These are phyloP conservation scores for Calycopis cecrops DNA, from an alignment of 1,140 invertebrate genomes.

Conservation along the genomic window DNA sequence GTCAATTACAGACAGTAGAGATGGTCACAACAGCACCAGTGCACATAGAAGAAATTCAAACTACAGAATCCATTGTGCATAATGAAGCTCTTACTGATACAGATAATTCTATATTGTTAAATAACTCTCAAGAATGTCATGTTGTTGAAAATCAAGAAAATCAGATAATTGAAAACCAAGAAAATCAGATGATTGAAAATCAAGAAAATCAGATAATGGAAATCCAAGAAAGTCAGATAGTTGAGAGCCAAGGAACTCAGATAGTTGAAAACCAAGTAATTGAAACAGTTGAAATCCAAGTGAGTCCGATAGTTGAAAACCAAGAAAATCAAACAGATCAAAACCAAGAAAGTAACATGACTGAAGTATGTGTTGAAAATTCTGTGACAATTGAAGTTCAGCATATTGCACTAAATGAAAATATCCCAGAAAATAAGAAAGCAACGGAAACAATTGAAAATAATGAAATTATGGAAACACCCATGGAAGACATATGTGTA, in stretches of 20 bases:
- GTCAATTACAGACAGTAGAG: too few relatives aligned
- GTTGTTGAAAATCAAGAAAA: not conserved
- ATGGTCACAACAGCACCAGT: not conserved
- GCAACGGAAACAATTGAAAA: not conserved
- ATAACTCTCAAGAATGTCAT: constrained; percentile 15
- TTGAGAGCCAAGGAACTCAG: too few relatives aligned
- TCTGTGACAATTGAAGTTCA: constrained; percentile 1
- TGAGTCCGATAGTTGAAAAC: too few relatives aligned
- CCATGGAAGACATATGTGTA: constrained; percentile 16
- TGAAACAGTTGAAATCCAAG: too few relatives aligned
- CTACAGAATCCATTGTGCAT: constrained; percentile 2
- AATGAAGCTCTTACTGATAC: not conserved
- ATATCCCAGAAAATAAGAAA: not conserved
- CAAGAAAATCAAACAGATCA: too few relatives aligned
- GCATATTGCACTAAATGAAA: not conserved
- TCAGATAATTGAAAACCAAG: too few relatives aligned
- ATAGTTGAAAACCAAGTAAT: too few relatives aligned
- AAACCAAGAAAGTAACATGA: too few relatives aligned
- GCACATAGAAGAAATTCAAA: constrained; percentile 8
- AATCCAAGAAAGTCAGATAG: too few relatives aligned
- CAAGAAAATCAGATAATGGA: too few relatives aligned
- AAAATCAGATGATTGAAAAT: too few relatives aligned
- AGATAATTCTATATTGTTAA: not conserved
- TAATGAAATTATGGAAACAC: constrained; percentile 33
- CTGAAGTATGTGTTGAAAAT: not conserved